Evolutionary conservation across 2,888 invertebrate species (phyloP), one percentile per base, ranked within the genome.

Genomic region (Noctua janthe): DNA sequence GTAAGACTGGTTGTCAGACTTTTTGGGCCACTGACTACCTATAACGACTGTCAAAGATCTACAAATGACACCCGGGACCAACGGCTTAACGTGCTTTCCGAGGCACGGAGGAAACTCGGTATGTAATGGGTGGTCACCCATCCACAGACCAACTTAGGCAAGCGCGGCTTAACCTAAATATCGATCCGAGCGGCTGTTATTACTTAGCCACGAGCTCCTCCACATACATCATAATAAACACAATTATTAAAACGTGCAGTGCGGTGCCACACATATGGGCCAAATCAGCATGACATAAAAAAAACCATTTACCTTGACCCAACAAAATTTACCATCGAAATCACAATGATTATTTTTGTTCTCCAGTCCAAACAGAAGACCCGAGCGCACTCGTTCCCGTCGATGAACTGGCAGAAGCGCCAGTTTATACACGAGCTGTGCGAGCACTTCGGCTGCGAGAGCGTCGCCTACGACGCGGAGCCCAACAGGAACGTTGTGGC

Each of bases 401-500:
- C 98, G 2, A 99, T 99, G 99, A 99, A 99, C 95, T 97, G 98
- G 70, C 99, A 99, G 90, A 99, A 99, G 94, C 97, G 99, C 1
- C 98, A 98, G 92, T 98, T 99, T 91, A 98, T 99, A 17, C 99
- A 99, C 95, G 99, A 99, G 94, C 98, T 99, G 94, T 99, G 99
- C 90, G 99, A 99, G 92, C 99, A 99, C 95, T 99, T 99, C 96
- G 99, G 99, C 66, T 98, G 99, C 90, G 98, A 99, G 92, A 99
- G 99, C 87, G 98, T 98, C 81, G 99, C 99, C 43, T 99, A 99
- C 94, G 99, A 99, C 96, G 98, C 98, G 39, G 99, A 99, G 93
- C 99, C 99, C 0, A 99, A 99, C 94, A 97, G 99, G 85, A 99
- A 99, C 96, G 98, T 99, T 29, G 98, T 99, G n/a, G 99, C 99